Base-by-base conservation (phyloP, 2,797 vertebrate species). In the Chrysocyon brachyurus region DNA sequence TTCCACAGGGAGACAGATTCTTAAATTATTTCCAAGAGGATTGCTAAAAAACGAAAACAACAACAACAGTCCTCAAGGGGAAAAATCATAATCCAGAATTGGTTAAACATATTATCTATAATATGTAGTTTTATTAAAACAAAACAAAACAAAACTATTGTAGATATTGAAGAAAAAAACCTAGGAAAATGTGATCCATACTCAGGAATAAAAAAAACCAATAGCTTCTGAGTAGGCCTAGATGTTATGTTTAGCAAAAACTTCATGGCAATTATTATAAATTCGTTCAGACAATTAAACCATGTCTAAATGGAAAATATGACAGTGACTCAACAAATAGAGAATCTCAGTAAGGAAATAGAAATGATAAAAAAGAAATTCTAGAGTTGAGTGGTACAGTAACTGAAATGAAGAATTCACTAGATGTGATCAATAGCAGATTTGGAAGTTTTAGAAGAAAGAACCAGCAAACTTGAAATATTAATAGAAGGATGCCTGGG, bases 181-280 rank as follows among this genome's bases (percentile, higher is more conserved):
- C 9, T 12, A 22, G 57, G 11, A 92, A 82, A 16, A 46, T 87
- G 66, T 57, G 57, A 66, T 31, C 31, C 36, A 57, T 49, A 57
- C 19, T 24, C 12, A 92, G 94, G 15, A 57, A 66, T 49, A 59
- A 92, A 92, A 95, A 10, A 56, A 77, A 61, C 64, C 33, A 82
- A 11, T 75, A 57, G 90, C 78, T 54, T 91, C 54, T 17, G 31
- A 75, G 77, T 87, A 40, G 49, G 21, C 61, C 46, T 72, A n/a
- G 52, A 49, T 95, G 12, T 87, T 95, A 61, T 54, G 66, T 81
- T 92, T 83, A 87, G 66, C 12, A 82, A 82, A 91, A 91, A 72
- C 26, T 72, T 95, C 12, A 81, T 54, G 56, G 16, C 33, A 81
- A 24, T 81, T 83, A 57, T 87, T 82, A 64, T 75, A 92, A 87